Evolutionary conservation across 2,113 vertebrate genomes (phyloP).

Genomic region (Elachura formosa): DNA sequence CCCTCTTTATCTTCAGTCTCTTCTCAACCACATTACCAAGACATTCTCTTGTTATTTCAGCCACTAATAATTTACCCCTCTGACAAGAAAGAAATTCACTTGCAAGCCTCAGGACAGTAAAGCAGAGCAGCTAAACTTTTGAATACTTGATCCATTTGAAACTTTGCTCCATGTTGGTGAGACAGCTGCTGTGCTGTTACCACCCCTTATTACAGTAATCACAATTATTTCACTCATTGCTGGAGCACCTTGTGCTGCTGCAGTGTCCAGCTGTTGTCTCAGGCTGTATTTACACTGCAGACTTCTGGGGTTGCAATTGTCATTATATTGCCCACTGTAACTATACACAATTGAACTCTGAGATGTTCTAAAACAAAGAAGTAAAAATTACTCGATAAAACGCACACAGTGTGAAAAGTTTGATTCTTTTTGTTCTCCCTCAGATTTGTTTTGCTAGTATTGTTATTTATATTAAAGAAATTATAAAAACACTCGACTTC

Average conservation of each 20-base stretch:
- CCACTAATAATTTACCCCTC: not conserved
- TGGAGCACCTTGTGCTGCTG: not conserved
- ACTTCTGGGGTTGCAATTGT: not conserved
- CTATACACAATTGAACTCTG: not conserved
- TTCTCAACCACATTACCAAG: not conserved
- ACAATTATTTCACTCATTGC: not conserved
- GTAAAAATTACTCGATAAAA: not conserved
- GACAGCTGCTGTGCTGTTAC: not conserved
- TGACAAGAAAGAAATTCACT: not conserved
- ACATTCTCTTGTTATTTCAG: not conserved
- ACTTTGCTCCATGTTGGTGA: not conserved
- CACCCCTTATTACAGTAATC: not conserved
- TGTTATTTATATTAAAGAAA: not conserved
- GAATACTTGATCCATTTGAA: conserved; percentile 13
- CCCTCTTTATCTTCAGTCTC: not conserved
- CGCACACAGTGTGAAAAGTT: not conserved
- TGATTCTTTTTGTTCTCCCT: not conserved
- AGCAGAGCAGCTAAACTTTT: not conserved
- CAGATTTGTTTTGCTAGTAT: not conserved
- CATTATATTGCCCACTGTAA: not conserved
- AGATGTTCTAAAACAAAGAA: not conserved
- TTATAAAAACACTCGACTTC: not conserved
- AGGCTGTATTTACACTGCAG: not conserved
- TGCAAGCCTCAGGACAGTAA: not conserved
- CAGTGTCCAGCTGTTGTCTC: not conserved